phyloP scores from a whole-genome alignment of 2,113 vertebrate genomes.

The Halcyon malimbica region DNA sequence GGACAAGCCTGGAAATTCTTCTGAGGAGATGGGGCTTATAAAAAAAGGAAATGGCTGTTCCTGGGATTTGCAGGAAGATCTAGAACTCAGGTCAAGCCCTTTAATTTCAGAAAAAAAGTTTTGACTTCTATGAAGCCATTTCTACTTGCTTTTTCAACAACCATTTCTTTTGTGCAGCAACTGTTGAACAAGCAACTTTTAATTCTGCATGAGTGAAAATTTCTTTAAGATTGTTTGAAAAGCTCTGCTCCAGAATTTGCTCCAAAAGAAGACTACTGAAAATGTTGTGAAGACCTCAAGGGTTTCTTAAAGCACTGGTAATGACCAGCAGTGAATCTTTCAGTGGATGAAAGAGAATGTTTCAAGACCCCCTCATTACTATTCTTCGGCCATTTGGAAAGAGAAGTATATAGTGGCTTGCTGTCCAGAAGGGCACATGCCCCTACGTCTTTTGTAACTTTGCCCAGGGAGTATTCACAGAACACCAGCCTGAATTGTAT shows the following conservation, averaged over 20 bases:
- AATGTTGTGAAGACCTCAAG: neutral
- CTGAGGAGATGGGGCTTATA: neutral
- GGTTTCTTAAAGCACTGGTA: neutral
- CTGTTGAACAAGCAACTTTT: neutral
- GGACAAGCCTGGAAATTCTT: neutral
- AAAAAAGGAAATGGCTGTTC: neutral
- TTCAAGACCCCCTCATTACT: neutral
- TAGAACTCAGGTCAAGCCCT: neutral
- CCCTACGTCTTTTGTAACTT: neutral
- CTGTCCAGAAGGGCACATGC: neutral
- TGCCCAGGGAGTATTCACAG: neutral
- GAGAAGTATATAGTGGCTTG: neutral
- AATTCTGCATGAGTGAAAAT: neutral
- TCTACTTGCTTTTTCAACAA: neutral
- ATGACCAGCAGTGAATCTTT: neutral
- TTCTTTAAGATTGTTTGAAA: neutral
- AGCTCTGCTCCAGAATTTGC: neutral
- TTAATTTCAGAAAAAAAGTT: neutral
- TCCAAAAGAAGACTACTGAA: neutral
- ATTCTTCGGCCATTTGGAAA: neutral
- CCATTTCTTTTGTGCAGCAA: neutral
- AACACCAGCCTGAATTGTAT: slow-evolving; percentile 1
- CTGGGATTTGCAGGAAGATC: neutral
- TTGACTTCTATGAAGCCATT: neutral
- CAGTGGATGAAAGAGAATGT: neutral